Conservation (phyloP, 2,888 invertebrate species). For the Frankliniella intonsa region DNA sequence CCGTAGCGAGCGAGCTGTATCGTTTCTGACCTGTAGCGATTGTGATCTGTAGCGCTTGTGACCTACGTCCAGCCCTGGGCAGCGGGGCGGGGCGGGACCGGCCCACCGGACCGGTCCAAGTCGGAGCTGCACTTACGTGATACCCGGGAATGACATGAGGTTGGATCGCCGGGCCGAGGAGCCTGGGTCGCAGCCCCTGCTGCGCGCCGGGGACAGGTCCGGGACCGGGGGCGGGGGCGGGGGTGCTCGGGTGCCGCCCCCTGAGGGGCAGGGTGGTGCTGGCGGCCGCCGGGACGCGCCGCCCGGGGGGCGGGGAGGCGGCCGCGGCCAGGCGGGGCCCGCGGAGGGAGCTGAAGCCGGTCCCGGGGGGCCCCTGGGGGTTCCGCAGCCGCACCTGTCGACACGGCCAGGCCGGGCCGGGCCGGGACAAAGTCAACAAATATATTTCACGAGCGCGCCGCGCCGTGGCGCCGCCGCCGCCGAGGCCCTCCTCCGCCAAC, state of each 20-base stretch:
- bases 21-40: too few relatives aligned
- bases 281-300: not conserved
- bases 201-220: not conserved
- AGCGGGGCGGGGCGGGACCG: too few relatives aligned
- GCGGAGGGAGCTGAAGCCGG: not conserved
- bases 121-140: not conserved
- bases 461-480: not conserved
- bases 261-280: not conserved
- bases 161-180: not conserved
- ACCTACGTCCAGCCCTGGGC: too few relatives aligned
- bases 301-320: not conserved
- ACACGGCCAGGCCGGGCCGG: not conserved
- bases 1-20: too few relatives aligned
- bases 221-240: not conserved
- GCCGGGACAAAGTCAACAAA: not conserved
- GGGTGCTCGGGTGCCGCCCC: not conserved
- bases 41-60: too few relatives aligned
- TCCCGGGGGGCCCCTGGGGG: not conserved
- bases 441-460: not conserved
- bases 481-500: not conserved
- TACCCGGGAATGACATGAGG: not conserved
- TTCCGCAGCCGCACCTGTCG: slow-evolving; percentile 7
- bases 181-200: not conserved
- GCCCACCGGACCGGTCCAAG: too few relatives aligned
- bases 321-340: not conserved